Percentiles rank a stretch among this genome's conserved stretches.
These are phyloP conservation scores for Momotus momota DNA, from an alignment of 2,797 vertebrate species.

Conservation along the genomic window DNA sequence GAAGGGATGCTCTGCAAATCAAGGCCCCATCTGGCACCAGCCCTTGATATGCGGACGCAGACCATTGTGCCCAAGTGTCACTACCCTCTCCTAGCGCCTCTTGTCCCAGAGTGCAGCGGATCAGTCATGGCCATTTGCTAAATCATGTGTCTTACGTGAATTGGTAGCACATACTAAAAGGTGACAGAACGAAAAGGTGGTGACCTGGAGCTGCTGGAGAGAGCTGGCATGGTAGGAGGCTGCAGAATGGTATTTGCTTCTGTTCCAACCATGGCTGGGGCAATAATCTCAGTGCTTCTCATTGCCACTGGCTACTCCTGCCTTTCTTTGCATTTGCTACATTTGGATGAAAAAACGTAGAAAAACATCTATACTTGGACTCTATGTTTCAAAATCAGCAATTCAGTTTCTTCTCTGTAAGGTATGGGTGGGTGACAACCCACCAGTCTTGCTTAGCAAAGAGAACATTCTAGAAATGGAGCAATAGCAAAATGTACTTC, in stretches of 20 bases:
- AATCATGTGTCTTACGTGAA: rapidly evolving
- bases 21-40: not conserved
- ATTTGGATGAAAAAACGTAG: not conserved
- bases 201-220: not conserved
- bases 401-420: not conserved
- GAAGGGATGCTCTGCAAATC: not conserved
- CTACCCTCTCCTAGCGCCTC: not conserved
- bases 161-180: rapidly evolving
- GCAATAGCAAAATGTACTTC: not conserved
- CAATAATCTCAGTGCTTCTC: not conserved
- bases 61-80: rapidly evolving
- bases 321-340: not conserved
- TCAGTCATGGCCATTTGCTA: not conserved
- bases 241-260: not conserved
- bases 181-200: not conserved
- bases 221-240: rapidly evolving
- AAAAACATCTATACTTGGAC: not conserved
- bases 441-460: not conserved
- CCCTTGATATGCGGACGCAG: rapidly evolving
- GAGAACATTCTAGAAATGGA: not conserved
- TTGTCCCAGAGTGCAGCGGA: not conserved
- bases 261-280: not conserved
- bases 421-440: too few relatives aligned
- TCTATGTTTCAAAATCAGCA: not conserved
- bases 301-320: not conserved